Evolutionary conservation across 2,888 invertebrate species (phyloP), one percentile per base, ranked within the genome.

Genomic region (Cerceris ruficornis): DNA sequence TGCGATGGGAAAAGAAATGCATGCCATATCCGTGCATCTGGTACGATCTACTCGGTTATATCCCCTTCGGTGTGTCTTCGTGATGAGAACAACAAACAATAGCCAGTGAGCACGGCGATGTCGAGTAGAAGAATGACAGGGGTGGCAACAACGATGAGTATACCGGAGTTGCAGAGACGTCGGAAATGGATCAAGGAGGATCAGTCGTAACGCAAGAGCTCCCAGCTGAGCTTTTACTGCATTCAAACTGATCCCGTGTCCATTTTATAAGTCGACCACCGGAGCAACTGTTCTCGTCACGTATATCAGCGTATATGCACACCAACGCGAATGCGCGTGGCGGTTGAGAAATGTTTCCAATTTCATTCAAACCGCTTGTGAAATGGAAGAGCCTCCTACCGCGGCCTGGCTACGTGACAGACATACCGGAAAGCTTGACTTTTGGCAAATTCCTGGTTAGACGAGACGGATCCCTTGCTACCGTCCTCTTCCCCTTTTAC

Each of bases 261-360:
- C 83, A 78, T 78, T 82, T 82, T 74, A 77, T 81, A 80, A 83
- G 76, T 82, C 76, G 72, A 65, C 60, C 70, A 69, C 74, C 15
- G 69, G 50, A 52, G 50, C 67, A 6, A 15, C 7, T 46, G 59
- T 13, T 1, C 59, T 59, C 39, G 58, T 67, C 49, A 46, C 61
- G 49, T 49, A 49, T 15, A 28, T 64, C 64, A 39, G 11, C 49
- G 13, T 9, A 50, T 9, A 62, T 69, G 50, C 64, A 54, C 66
- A 54, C 50, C 41, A 39, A 54, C 14, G 60, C n/a, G 57, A 62
- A 60, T 52, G 78, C 55, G 69, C 52, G 64, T 58, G 83, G 76
- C 84, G 83, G 75, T 80, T 90, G 91, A 91, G 85, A 91, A 91
- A 92, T 90, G 90, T 90, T 90, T 91, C 89, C 91, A 91, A 92